phyloP scores from a whole-genome alignment of 2,888 invertebrate species.

The Parnassius apollo region DNA sequence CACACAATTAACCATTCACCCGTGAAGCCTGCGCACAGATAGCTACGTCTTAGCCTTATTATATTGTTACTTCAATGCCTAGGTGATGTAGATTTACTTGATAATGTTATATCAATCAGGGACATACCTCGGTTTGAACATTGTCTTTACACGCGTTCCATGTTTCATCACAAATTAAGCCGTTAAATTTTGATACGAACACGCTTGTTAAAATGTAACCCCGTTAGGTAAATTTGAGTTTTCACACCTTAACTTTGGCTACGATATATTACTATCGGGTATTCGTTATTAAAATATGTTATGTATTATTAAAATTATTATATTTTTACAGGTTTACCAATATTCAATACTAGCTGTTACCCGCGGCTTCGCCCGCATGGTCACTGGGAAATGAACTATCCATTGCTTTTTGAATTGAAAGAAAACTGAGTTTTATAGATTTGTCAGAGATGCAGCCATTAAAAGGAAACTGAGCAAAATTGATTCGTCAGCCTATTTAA shows the following conservation, averaged over 20 bases:
- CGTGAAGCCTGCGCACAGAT: slow-evolving; percentile 33
- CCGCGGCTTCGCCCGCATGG: no score
- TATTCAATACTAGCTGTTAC: no score
- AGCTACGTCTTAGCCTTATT: slow-evolving; percentile 22
- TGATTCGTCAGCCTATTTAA: no score
- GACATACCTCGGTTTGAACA: slow-evolving; percentile 10
- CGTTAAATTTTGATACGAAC: slow-evolving; percentile 20
- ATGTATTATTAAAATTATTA: no score
- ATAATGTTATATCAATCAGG: slow-evolving; percentile 27
- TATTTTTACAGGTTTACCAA: no score
- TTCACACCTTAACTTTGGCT: slow-evolving; percentile 1
- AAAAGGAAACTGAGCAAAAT: no score
- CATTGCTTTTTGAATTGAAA: no score
- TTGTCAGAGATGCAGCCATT: no score
- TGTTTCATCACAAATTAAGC: slow-evolving; percentile 24
- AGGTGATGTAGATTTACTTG: slow-evolving; percentile 26
- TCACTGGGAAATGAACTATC: no score
- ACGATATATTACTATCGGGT: no score
- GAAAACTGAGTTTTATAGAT: no score
- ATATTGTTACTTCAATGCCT: slow-evolving; percentile 25
- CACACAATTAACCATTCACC: slow-evolving; percentile 38
- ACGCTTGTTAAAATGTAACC: slow-evolving; percentile 3
- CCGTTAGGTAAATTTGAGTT: slow-evolving; percentile 7
- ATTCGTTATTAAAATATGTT: no score
- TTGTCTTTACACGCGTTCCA: slow-evolving; percentile 24